phyloP scores from a whole-genome alignment of 2,113 vertebrate species.

The Grammomys surdaster region DNA sequence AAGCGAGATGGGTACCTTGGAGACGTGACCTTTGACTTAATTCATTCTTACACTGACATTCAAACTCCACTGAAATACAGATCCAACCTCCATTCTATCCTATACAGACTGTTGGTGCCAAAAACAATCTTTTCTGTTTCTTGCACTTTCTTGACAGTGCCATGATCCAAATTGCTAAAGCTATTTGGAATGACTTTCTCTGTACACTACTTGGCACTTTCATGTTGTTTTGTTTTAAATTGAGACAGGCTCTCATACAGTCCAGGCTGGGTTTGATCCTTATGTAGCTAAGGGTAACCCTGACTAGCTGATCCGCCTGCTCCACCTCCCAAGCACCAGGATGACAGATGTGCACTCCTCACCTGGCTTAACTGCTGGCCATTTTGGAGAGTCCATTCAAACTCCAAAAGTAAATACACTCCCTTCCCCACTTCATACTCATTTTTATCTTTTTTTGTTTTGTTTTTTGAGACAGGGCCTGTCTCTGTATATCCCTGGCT shows the following conservation, averaged over 20 bases:
- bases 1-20: not conserved
- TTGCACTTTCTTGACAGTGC: not conserved
- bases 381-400: not conserved
- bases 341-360: too few relatives aligned
- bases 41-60: not conserved
- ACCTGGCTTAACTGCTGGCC: not conserved
- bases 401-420: constrained; percentile 22
- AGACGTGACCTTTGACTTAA: constrained; percentile 12
- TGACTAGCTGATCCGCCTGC: not conserved
- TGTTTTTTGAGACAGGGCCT: too few relatives aligned
- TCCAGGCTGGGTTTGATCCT: not conserved
- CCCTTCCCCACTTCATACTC: not conserved
- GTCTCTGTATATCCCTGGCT: too few relatives aligned
- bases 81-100: not conserved
- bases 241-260: not conserved
- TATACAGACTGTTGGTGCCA: not conserved
- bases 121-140: not conserved
- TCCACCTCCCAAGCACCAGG: not conserved
- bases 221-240: not conserved
- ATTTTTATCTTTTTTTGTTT: not conserved
- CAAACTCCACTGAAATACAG: not conserved
- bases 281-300: not conserved
- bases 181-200: constrained; percentile 1
- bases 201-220: not conserved
- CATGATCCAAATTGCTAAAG: not conserved